phyloP scores from a whole-genome alignment of 92 coral and sea anemone species.

The Epizoanthus fatuus region DNA sequence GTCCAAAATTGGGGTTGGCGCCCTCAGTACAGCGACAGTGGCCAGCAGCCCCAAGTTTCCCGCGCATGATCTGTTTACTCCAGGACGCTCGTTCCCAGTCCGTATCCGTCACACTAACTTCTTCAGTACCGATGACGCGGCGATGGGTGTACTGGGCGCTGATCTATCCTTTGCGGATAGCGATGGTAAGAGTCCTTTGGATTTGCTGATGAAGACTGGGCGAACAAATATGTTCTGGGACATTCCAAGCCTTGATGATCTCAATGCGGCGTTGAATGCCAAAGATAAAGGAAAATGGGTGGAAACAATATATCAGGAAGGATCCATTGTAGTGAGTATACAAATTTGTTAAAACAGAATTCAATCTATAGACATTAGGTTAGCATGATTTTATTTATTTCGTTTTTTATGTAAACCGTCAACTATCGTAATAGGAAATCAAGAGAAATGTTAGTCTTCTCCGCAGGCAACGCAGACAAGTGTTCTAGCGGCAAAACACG shows the following conservation, averaged over 20 bases:
- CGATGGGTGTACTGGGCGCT: constrained; percentile 22
- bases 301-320: background rate
- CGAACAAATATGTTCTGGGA: constrained; percentile 29
- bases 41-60: constrained; percentile 48
- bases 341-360: no score
- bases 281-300: background rate
- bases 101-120: constrained; percentile 43
- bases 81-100: constrained; percentile 52
- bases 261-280: background rate
- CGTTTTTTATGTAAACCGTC: no score
- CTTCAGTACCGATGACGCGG: constrained; percentile 31
- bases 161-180: constrained; percentile 46
- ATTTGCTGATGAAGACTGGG: constrained; percentile 43
- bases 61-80: constrained; percentile 49
- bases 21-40: constrained; percentile 43
- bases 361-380: no score
- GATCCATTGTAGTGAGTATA: background rate
- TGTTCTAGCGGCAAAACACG: no score
- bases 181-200: constrained; percentile 40
- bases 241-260: constrained; percentile 29
- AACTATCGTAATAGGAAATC: no score
- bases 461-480: no score
- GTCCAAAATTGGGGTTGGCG: constrained; percentile 45
- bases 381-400: no score
- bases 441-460: no score